A percentile compares a stretch with the other conserved stretches of the same genome.
These are phyloP conservation scores for Mixornis gularis DNA, from an alignment of 2,113 vertebrate species.

Conservation along the genomic window DNA sequence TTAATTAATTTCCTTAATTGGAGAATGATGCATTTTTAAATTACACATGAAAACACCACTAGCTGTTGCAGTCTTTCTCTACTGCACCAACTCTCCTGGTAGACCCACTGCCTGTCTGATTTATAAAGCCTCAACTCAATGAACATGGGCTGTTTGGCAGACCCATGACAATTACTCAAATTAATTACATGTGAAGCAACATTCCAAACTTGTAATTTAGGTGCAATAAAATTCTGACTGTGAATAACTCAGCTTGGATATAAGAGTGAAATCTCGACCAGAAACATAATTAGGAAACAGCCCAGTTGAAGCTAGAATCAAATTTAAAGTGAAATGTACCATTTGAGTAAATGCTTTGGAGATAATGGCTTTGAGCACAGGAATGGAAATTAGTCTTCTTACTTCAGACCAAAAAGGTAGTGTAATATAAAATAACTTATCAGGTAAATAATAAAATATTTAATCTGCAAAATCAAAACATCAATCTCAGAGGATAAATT, in stretches of 20 bases:
- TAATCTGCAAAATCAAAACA: slow-evolving; percentile 5
- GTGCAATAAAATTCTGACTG: slow-evolving; percentile 46
- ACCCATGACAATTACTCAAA: slow-evolving; percentile 57
- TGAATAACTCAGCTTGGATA: slow-evolving; percentile 38
- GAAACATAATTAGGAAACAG: slow-evolving; percentile 49
- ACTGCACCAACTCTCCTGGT: slow-evolving; percentile 33
- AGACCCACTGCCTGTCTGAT: slow-evolving; percentile 34
- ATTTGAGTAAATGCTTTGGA: slow-evolving; percentile 3
- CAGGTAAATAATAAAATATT: slow-evolving; percentile 22
- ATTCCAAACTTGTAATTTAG: slow-evolving; percentile 54
- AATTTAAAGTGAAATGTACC: slow-evolving; percentile 41
- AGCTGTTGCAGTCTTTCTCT: slow-evolving; percentile 37
- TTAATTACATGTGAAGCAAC: slow-evolving; percentile 62
- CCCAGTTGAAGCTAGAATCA: neutral
- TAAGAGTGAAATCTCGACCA: slow-evolving; percentile 6
- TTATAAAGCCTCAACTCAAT: slow-evolving; percentile 42
- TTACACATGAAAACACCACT: slow-evolving; percentile 36
- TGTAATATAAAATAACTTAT: neutral
- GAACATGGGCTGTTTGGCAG: slow-evolving; percentile 34
- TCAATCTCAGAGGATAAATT: neutral
- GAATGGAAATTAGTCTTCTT: neutral
- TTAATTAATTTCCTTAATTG: slow-evolving; percentile 63
- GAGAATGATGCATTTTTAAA: slow-evolving; percentile 58
- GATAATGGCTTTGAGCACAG: neutral
- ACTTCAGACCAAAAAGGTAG: neutral